Base-by-base conservation (phyloP, 2,888 invertebrate species). In the Pyrrhia umbra region DNA sequence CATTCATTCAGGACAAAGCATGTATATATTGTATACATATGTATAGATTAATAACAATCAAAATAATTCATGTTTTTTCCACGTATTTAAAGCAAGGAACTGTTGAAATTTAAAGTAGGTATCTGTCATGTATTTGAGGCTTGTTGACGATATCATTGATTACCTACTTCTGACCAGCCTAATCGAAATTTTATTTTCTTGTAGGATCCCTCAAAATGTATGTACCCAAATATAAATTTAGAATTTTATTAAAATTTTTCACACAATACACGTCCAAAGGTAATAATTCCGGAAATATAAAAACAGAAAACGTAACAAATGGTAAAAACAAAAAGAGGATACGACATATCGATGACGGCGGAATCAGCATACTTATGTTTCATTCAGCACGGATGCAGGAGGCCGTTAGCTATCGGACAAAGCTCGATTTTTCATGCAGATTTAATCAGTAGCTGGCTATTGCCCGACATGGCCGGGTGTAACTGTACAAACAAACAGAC, bases 401-500 rank as follows among this genome's bases (percentile, higher is more conserved):
- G 75, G 77, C 85, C 84, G 85, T 85, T 85, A 87, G 85, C 86
- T 83, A 73, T 77, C 77, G 79, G 81, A 85, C 88, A 87, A 87
- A 88, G 88, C 87, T 80, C 86, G 86, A 92, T 92, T 92, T 92
- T 87, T 90, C 88, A 85, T 94, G 91, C 89, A 93, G 92, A 90
- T 92, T 94, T 94, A 92, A 94, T 92, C 89, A 90, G 86, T 82
- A 82, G 43, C 21, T 46, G 59, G 50, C 27, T 85, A 85, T 84
- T 83, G 77, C 73, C 40, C 62, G 13, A 34, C 43, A 45, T 37
- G 49, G 49, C 66, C 60, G 65, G 68, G 58, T 47, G 68, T 85
- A 80, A 66, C 62, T 63, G 59, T 85, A 81, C 85, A 85, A 85
- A 85, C 80, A 84, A 81, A 78, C 69, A 69, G 68, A 57, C 70